Evolutionary conservation across 2,888 invertebrate genomes (phyloP), one percentile per base, ranked within the genome.

Genomic region (Eilema caniola): DNA sequence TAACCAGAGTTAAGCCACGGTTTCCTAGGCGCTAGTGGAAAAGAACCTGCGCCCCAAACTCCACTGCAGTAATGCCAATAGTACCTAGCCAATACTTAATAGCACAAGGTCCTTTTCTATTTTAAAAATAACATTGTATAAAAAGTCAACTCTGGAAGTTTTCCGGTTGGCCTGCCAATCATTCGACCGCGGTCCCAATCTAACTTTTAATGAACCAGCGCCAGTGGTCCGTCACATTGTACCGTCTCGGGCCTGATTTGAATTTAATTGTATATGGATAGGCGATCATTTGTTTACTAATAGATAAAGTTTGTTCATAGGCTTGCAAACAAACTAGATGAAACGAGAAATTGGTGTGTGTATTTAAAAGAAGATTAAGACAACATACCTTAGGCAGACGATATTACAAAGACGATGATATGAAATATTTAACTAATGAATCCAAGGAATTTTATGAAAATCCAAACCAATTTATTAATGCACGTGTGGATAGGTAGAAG

Each of bases 131-230:
- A 14, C 47, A 23, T 31, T 59, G 56, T 28, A 25, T 25, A 70
- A 70, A 70, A 69, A 69, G 57, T 47, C 37, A n/a, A 33, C 33
- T 20, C 47, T 60, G 60, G 31, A 64, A 70, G 69, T 70, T 61
- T 25, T 2, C 28, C 47, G 16, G 59, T 59, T 31, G 25, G 14
- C 16, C 69, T 70, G 67, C 67, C 66, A 67, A 67, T 71, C 66
- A 67, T 37, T 66, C 28, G 70, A 62, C 66, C 31, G 67, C 60
- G 25, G 16, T 74, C 71, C 77, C 83, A 82, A 83, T 82, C 79
- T 83, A 82, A 83, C 79, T 82, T 82, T 83, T 82, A 82, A 82
- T 82, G 83, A 81, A 79, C 73, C 67, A 66, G 63, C 67, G 65
- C 59, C 64, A 59, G 31, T 47, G 70, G 61, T 57, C 37, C 37